Evolutionary conservation across 2,888 invertebrate species (phyloP).

Genomic region (Junonia oenone): DNA sequence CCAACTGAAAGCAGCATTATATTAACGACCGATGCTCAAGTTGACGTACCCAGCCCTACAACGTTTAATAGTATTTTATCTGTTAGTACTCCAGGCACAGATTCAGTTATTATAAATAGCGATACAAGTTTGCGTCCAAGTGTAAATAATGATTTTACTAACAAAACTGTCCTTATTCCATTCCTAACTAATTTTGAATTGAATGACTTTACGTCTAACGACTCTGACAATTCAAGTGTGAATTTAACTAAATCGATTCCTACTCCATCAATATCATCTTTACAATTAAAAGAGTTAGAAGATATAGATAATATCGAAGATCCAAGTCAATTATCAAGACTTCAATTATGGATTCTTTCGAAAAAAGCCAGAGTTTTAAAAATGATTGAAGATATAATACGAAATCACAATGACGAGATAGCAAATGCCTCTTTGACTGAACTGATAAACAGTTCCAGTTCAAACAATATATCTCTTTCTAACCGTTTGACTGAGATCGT

Average conservation of each 20-base stretch:
- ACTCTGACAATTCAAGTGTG: slow-evolving; percentile 28
- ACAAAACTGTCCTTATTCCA: slow-evolving; percentile 47
- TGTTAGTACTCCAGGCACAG: slow-evolving; percentile 21
- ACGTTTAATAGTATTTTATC: too few relatives aligned
- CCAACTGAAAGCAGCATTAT: slow-evolving; percentile 1
- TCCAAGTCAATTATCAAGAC: slow-evolving; percentile 53
- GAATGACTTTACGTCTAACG: slow-evolving; percentile 42
- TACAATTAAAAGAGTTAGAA: slow-evolving; percentile 30
- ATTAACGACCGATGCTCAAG: neutral
- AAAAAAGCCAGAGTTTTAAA: slow-evolving; percentile 70
- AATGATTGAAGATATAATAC: slow-evolving; percentile 72
- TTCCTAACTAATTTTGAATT: slow-evolving; percentile 57
- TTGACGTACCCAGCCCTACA: too few relatives aligned
- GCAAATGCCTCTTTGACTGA: slow-evolving; percentile 56
- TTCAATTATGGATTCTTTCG: slow-evolving; percentile 68
- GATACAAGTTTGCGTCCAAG: slow-evolving; percentile 28
- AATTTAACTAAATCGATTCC: slow-evolving; percentile 21
- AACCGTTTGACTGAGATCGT: slow-evolving; percentile 61
- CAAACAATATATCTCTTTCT: slow-evolving; percentile 51
- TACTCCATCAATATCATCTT: slow-evolving; percentile 33
- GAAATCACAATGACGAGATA: slow-evolving; percentile 66
- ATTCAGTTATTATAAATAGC: slow-evolving; percentile 33
- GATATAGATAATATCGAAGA: slow-evolving; percentile 43
- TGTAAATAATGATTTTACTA: slow-evolving; percentile 39
- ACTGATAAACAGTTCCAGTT: slow-evolving; percentile 44